Percentiles rank a stretch among this genome's conserved stretches.
phyloP scores from a whole-genome alignment of 1,140 invertebrate genomes.

The Drosophila lowei region DNA sequence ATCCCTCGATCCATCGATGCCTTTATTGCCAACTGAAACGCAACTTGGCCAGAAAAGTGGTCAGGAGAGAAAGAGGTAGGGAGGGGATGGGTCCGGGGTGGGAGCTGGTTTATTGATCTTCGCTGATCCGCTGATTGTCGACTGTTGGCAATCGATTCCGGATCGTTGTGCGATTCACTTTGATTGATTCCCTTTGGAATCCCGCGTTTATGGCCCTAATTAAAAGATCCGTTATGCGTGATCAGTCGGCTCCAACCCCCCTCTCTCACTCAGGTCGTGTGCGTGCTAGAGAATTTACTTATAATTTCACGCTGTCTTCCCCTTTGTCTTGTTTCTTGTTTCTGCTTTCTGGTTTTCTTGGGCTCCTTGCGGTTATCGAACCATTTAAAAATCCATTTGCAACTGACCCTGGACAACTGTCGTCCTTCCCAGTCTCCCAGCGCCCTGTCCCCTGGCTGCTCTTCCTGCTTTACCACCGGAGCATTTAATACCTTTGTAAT shows the following conservation, averaged over 20 bases:
- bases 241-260: constrained; percentile 3
- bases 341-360: constrained; percentile 1
- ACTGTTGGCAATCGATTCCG: constrained; percentile 30
- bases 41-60: constrained; percentile 20
- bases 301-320: constrained; percentile 57
- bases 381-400: constrained; percentile 77
- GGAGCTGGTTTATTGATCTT: constrained; percentile 43
- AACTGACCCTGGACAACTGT: constrained; percentile 56
- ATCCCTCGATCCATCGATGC: not conserved
- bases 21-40: constrained; percentile 71
- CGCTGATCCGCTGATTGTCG: constrained; percentile 18
- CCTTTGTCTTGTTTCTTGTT: constrained; percentile 4
- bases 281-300: constrained; percentile 50
- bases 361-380: constrained; percentile 38
- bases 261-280: constrained; percentile 3
- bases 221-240: constrained; percentile 74
- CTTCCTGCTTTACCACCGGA: constrained; percentile 13
- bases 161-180: constrained; percentile 25
- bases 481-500: constrained; percentile 45
- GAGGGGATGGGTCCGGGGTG: not conserved
- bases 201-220: constrained; percentile 46
- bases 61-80: not conserved
- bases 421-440: constrained; percentile 11
- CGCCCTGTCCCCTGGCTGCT: constrained; percentile 1
- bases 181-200: constrained; percentile 37